Conservation (phyloP, 1,140 invertebrate genomes). For the Eciton burchellii region DNA sequence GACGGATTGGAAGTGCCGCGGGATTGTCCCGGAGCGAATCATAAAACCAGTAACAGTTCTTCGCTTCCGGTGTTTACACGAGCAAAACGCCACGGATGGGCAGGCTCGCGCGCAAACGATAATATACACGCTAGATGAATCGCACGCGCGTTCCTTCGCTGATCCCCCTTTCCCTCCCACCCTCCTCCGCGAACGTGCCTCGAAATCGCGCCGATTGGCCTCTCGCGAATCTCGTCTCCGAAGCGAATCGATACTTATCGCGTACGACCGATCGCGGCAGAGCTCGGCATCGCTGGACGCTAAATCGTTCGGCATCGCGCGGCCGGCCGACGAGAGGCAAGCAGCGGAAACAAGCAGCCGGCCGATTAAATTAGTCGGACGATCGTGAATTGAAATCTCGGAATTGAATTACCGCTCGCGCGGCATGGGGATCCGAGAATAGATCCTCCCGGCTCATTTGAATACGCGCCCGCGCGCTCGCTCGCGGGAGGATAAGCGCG, state of each 20-base stretch:
- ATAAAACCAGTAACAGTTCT: slow-evolving; percentile 38
- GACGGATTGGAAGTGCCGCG: slow-evolving; percentile 40
- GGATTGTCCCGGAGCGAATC: slow-evolving; percentile 36
- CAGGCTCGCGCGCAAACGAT: slow-evolving; percentile 58
- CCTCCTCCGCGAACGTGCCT: too few relatives aligned
- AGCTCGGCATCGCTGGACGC: background rate
- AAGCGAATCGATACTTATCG: too few relatives aligned
- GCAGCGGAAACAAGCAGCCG: too few relatives aligned
- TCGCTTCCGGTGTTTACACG: slow-evolving; percentile 69
- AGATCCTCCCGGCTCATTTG: background rate
- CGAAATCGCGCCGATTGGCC: too few relatives aligned
- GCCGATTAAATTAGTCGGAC: too few relatives aligned
- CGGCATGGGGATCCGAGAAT: background rate
- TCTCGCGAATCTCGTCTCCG: slow-evolving; percentile 14
- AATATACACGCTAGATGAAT: slow-evolving; percentile 72
- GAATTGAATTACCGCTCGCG: background rate
- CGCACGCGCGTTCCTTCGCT: slow-evolving; percentile 45
- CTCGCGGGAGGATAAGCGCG: background rate
- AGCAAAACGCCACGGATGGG: slow-evolving; percentile 38
- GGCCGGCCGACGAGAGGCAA: background rate
- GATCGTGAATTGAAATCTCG: background rate
- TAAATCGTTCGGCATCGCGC: background rate
- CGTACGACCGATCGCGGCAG: background rate
- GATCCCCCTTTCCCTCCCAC: background rate
- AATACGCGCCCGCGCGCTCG: background rate